phyloP scores from a whole-genome alignment of 2,888 invertebrate genomes.

The Conops quadrifasciatus region DNA sequence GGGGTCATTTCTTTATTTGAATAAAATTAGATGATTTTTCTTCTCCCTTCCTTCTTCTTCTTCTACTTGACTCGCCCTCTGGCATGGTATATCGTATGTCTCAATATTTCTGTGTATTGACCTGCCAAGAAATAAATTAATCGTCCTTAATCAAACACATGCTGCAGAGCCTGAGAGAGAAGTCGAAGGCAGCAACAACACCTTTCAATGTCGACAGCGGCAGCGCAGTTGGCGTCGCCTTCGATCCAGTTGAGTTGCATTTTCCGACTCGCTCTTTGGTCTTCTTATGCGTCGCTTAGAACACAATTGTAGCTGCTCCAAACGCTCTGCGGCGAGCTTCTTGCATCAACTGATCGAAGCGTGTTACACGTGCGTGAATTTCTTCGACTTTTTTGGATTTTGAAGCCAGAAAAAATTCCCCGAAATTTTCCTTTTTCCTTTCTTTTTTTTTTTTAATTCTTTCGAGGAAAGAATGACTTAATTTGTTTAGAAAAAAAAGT shows the following conservation, averaged over 20 bases:
- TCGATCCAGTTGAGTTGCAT: not conserved
- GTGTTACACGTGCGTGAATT: constrained; percentile 26
- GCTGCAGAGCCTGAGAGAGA: constrained; percentile 23
- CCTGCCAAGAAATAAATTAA: constrained; percentile 17
- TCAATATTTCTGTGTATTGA: not conserved
- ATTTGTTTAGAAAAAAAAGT: not conserved
- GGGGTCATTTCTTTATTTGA: not conserved
- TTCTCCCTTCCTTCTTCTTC: not conserved
- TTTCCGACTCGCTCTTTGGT: not conserved
- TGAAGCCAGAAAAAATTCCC: not conserved
- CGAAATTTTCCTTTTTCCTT: constrained; percentile 11
- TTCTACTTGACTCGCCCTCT: not conserved
- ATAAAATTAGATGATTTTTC: constrained; percentile 2
- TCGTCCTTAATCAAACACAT: constrained; percentile 37
- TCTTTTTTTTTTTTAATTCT: constrained; percentile 6
- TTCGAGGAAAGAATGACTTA: constrained; percentile 9
- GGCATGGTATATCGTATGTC: not conserved
- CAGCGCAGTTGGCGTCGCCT: not conserved
- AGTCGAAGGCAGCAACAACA: constrained; percentile 30
- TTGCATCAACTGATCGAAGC: not conserved
- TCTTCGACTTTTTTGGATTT: not conserved
- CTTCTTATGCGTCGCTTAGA: not conserved
- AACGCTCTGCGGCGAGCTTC: not conserved
- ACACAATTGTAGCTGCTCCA: not conserved
- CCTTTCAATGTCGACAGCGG: constrained; percentile 22